These are phyloP conservation scores for Macaca nemestrina DNA, from an alignment of 2,113 vertebrate genomes.

Conservation along the genomic window DNA sequence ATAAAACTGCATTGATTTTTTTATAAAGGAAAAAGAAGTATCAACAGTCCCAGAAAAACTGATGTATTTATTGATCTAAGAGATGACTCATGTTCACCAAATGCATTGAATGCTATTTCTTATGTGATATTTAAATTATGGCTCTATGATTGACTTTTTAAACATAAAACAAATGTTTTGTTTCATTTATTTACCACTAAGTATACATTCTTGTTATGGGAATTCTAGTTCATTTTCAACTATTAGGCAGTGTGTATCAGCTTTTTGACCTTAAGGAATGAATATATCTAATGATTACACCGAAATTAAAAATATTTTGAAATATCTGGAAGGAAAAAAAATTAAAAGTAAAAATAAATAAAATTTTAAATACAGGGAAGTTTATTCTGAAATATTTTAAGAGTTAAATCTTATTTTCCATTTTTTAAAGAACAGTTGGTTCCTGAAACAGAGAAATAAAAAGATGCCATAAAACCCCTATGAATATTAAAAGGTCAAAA, in stretches of 20 bases:
- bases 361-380: neutral
- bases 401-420: neutral
- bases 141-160: slow-evolving; percentile 65
- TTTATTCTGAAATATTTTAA: slow-evolving; percentile 9
- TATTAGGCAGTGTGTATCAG: neutral
- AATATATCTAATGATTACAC: neutral
- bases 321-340: neutral
- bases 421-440: neutral
- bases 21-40: slow-evolving; percentile 18
- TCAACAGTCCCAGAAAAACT: neutral
- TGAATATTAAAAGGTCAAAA: slow-evolving; percentile 66
- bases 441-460: slow-evolving; percentile 42
- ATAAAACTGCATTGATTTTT: neutral
- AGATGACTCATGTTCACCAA: slow-evolving; percentile 60
- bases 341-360: neutral
- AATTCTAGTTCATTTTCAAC: slow-evolving; percentile 72
- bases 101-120: slow-evolving; percentile 34
- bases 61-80: neutral
- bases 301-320: neutral
- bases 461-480: neutral
- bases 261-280: slow-evolving; percentile 62
- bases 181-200: slow-evolving; percentile 73
- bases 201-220: slow-evolving; percentile 49
- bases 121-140: slow-evolving; percentile 76
- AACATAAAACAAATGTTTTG: slow-evolving; percentile 70